Evolutionary conservation across 2,113 vertebrate genomes (phyloP).

Genomic region (Axis porcinus): DNA sequence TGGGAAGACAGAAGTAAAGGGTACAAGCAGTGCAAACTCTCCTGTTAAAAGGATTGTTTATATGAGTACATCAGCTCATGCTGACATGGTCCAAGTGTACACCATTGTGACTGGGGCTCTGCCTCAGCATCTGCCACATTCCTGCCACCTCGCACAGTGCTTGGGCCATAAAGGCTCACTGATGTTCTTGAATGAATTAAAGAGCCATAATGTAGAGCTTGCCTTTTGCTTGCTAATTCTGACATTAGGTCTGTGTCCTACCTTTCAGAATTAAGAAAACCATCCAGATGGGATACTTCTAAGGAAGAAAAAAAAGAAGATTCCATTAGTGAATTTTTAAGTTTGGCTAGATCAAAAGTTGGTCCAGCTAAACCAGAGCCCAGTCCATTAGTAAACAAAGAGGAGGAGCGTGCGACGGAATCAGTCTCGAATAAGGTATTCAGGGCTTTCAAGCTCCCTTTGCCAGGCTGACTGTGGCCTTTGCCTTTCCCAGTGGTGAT

Average conservation of each 20-base stretch:
- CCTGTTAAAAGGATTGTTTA: not conserved
- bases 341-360: conserved; percentile 80
- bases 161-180: fast-evolving
- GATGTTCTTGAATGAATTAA: not conserved
- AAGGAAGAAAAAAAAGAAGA: conserved; percentile 83
- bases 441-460: not conserved
- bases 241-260: not conserved
- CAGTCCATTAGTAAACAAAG: conserved; percentile 5
- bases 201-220: not conserved
- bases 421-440: conserved; percentile 64
- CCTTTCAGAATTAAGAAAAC: conserved; percentile 83
- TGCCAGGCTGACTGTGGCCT: not conserved
- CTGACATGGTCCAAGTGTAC: not conserved
- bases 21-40: fast-evolving
- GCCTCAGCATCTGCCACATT: not conserved
- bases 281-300: conserved; percentile 92
- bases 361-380: conserved; percentile 66
- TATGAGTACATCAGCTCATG: not conserved
- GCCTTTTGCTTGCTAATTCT: not conserved
- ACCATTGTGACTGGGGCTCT: not conserved
- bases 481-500: not conserved
- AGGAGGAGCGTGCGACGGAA: not conserved
- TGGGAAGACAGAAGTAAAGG: not conserved
- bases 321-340: conserved; percentile 84
- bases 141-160: not conserved